A percentile compares a stretch with the other conserved stretches of the same genome.
Conservation (phyloP, 2,113 vertebrate genomes). For the Columba janthina region DNA sequence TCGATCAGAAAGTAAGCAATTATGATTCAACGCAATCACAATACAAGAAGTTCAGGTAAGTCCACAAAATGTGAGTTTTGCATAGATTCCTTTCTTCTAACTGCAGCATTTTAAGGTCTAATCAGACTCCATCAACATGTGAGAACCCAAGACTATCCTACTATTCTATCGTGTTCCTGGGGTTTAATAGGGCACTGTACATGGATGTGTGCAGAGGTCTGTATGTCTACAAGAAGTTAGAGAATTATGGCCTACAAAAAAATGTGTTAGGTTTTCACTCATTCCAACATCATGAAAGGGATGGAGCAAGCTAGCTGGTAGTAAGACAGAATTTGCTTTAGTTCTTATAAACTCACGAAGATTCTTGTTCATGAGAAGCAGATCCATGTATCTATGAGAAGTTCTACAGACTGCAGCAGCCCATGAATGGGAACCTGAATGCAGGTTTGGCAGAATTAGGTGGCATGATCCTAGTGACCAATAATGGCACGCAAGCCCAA, state of each 20-base stretch:
- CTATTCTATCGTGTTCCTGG: not conserved
- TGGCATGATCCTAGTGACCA: not conserved
- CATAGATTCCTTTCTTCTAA: not conserved
- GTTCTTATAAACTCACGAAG: not conserved
- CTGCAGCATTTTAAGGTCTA: not conserved
- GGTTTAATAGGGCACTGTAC: not conserved
- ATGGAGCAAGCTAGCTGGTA: not conserved
- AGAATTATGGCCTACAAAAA: not conserved
- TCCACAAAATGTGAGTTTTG: not conserved
- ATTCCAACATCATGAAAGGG: not conserved
- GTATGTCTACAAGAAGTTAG: not conserved
- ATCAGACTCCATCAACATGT: not conserved
- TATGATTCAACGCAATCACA: not conserved
- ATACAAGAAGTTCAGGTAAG: not conserved
- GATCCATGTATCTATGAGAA: not conserved
- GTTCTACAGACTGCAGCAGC: not conserved
- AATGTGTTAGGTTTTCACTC: not conserved
- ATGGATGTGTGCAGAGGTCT: not conserved
- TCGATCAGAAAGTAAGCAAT: not conserved
- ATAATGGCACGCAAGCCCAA: not conserved
- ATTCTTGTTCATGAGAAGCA: not conserved
- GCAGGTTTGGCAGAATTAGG: not conserved
- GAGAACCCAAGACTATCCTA: not conserved
- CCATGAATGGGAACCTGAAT: not conserved
- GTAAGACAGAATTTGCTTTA: not conserved